Evolutionary conservation across 2,888 invertebrate genomes (phyloP), one percentile per base, ranked within the genome.

Genomic region (Nomada ruficornis): DNA sequence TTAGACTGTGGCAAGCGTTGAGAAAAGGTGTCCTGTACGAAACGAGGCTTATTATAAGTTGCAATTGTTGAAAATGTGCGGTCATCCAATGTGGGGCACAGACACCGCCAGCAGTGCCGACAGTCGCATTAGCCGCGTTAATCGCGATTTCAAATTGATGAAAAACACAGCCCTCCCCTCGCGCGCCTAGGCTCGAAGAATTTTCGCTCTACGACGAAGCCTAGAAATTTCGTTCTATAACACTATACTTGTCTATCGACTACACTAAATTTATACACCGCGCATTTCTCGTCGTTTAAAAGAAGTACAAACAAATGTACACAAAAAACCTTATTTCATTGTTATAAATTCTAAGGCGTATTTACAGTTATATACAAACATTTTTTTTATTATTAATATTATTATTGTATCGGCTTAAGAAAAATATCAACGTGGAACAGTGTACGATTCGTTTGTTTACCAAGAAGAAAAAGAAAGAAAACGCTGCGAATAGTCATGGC

Each of bases 291-390:
- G 71, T 84, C 85, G 68, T 88, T 80, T 91, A 89, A 88, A 91
- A 91, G 92, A 90, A 91, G 87, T 92, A 92, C 91, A 92, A 91
- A 92, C 88, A 90, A 92, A 92, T 92, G 90, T 92, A 93, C 92
- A 93, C 87, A 89, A 91, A 91, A 92, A 90, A 90, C 87, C 82
- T 88, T 89, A 84, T 83, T 90, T 91, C 90, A 86, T 90, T 89
- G 86, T 90, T 91, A 91, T 89, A 92, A 93, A 93, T 89, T 91
- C 90, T 92, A 89, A 85, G 88, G 83, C 88, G 82, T 93, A 93
- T 93, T 91, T 93, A 93, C 93, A 93, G 81, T 86, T 93, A 93
- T 93, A 75, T 93, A 93, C 92, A 93, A 90, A 91, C 87, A 84
- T n/a, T 64, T 47, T 67, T 42, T 67, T 3, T 54, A 10, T 63